These are phyloP conservation scores for Eristalis arbustorum DNA, from an alignment of 2,888 invertebrate species.

Conservation along the genomic window DNA sequence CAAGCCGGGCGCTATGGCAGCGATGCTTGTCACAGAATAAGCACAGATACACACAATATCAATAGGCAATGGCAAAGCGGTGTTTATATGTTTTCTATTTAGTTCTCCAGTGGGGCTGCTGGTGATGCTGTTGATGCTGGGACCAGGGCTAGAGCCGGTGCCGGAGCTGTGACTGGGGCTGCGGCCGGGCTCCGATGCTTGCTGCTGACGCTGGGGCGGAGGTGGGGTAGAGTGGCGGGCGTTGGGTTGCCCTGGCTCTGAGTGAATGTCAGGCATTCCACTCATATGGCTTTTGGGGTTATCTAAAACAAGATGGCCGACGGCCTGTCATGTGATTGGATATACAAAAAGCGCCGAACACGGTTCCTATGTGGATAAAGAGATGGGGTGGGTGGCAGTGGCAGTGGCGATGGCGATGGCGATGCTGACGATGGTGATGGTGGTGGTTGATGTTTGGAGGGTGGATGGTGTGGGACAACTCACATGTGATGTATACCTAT, in stretches of 20 bases:
- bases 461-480: constrained; percentile 16
- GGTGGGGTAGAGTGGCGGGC: neutral
- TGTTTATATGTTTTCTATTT: constrained; percentile 71
- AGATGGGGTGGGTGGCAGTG: constrained; percentile 28
- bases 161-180: too few species aligned
- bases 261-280: constrained; percentile 71
- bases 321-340: constrained; percentile 75
- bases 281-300: constrained; percentile 72
- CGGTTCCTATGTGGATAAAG: constrained; percentile 64
- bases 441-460: neutral
- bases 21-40: constrained; percentile 66
- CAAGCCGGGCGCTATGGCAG: constrained; percentile 61
- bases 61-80: constrained; percentile 70
- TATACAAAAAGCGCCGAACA: constrained; percentile 69
- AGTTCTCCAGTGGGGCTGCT: constrained; percentile 37
- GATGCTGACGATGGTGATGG: neutral
- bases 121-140: neutral
- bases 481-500: constrained; percentile 59
- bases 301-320: constrained; percentile 75
- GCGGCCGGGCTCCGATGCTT: too few species aligned
- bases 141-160: neutral
- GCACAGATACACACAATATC: constrained; percentile 70
- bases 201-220: neutral
- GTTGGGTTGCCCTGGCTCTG: constrained; percentile 33
- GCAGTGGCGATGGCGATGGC: neutral